Conservation (phyloP, 2,113 vertebrate genomes). For the Rhea pennata region DNA sequence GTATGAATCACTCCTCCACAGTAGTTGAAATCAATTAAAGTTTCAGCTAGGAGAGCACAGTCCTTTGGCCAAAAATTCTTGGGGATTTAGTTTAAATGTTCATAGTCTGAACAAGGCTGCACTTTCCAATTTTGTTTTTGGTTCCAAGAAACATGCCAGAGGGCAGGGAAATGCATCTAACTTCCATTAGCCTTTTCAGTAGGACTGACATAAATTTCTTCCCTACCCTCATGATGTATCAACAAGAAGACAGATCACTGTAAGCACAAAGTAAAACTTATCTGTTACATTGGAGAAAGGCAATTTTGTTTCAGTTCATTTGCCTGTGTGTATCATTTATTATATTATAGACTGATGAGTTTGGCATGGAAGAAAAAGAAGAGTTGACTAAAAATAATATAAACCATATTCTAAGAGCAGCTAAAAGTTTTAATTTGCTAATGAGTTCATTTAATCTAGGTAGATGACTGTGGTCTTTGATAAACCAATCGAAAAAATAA, state of each 20-base stretch:
- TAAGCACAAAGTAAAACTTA: conserved; percentile 29
- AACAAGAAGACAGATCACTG: neutral
- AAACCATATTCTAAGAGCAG: neutral
- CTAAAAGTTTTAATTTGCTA: conserved; percentile 50
- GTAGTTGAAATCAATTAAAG: neutral
- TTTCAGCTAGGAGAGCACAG: neutral
- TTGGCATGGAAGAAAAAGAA: neutral
- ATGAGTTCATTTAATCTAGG: conserved; percentile 49
- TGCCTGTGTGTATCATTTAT: conserved; percentile 35
- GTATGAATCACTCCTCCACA: neutral
- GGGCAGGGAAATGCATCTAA: conserved; percentile 39
- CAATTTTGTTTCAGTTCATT: conserved; percentile 44
- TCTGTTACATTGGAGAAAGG: conserved; percentile 25
- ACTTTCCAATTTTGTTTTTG: conserved; percentile 15
- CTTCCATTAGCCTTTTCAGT: conserved; percentile 61
- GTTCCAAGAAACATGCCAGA: conserved; percentile 33
- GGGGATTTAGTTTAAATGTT: conserved; percentile 15
- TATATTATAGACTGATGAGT: neutral
- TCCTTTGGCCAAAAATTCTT: conserved; percentile 23
- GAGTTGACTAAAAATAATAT: neutral
- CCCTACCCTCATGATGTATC: neutral
- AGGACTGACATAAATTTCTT: conserved; percentile 55
- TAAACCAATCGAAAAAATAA: conserved; percentile 58
- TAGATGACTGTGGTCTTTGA: conserved; percentile 23
- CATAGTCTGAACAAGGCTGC: neutral